Percentiles rank a stretch among this genome's conserved stretches.
Evolutionary conservation across 2,113 vertebrate genomes (phyloP).

Genomic region (Tenrec ecaudatus): DNA sequence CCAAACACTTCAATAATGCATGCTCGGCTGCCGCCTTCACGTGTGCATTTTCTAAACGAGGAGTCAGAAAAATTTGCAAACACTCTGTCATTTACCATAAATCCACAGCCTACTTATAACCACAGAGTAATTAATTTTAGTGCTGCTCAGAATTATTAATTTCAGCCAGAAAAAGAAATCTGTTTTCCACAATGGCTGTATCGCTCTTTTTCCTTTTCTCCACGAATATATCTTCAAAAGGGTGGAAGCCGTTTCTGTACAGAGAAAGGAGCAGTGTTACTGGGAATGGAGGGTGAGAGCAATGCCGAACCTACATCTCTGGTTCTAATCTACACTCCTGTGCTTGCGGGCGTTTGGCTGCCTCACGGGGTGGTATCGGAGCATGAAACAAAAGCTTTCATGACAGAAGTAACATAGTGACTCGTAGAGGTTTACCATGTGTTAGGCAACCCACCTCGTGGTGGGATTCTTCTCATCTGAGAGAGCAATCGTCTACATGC

Average conservation of each 20-base stretch:
- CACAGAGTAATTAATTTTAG: slow-evolving; percentile 88
- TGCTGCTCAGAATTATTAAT: slow-evolving; percentile 87
- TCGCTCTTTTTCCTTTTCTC: slow-evolving; percentile 47
- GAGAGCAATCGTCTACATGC: slow-evolving; percentile 21
- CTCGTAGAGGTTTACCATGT: slow-evolving; percentile 38
- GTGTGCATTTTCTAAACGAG: slow-evolving; percentile 89
- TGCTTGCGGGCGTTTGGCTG: slow-evolving; percentile 31
- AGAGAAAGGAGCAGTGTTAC: slow-evolving; percentile 56
- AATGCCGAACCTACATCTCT: slow-evolving; percentile 62
- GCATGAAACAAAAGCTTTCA: slow-evolving; percentile 29
- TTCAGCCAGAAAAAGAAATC: slow-evolving; percentile 79
- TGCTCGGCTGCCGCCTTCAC: slow-evolving; percentile 86
- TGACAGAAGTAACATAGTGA: slow-evolving; percentile 48
- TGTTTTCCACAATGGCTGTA: slow-evolving; percentile 65
- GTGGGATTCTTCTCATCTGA: slow-evolving; percentile 66
- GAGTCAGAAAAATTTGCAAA: slow-evolving; percentile 89
- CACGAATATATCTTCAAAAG: slow-evolving; percentile 54
- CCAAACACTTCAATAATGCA: slow-evolving; percentile 91
- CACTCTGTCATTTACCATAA: slow-evolving; percentile 90
- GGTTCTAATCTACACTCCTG: slow-evolving; percentile 65
- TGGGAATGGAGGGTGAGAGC: slow-evolving; percentile 41
- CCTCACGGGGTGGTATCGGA: slow-evolving; percentile 61
- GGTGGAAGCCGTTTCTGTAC: slow-evolving; percentile 58
- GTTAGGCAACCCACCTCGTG: neutral
- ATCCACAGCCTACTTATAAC: slow-evolving; percentile 90